Percentiles rank a stretch among this genome's conserved stretches.
Conservation (phyloP, 2,797 vertebrate species). For the Chrosomus eos region DNA sequence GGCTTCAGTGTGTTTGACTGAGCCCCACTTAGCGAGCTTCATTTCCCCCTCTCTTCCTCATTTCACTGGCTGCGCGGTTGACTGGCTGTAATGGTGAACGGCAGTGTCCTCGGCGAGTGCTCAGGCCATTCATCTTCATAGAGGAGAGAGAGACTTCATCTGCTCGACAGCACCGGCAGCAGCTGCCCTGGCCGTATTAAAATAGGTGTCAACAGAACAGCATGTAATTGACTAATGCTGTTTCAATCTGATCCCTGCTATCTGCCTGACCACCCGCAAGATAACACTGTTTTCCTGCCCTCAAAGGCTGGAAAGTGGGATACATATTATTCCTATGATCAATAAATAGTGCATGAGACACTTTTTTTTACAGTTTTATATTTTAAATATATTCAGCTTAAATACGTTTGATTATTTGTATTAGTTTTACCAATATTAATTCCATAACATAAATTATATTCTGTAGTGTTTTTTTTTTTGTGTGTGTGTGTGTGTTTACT, state of each 20-base stretch:
- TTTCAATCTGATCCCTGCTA: conserved; percentile 53
- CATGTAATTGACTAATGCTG: conserved; percentile 54
- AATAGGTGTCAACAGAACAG: conserved; percentile 59
- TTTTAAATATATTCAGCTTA: no score
- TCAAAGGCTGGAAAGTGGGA: background rate
- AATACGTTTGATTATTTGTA: no score
- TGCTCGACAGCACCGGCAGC: conserved; percentile 37
- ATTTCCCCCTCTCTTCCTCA: conserved; percentile 23
- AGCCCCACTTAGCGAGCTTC: conserved; percentile 35
- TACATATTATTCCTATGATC: background rate
- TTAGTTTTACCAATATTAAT: no score
- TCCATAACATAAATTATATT: no score
- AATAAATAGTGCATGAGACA: background rate
- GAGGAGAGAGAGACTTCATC: conserved; percentile 46
- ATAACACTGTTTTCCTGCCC: background rate
- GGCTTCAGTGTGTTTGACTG: conserved; percentile 41
- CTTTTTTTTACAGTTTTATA: no score
- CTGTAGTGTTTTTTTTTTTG: no score
- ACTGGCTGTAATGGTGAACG: conserved; percentile 41
- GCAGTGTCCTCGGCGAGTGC: conserved; percentile 46
- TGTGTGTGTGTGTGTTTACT: no score
- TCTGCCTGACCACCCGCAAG: conserved; percentile 37
- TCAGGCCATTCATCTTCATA: conserved; percentile 62
- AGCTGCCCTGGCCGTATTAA: conserved; percentile 54
- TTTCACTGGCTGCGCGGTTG: conserved; percentile 25